A percentile compares a stretch with the other conserved stretches of the same genome.
Evolutionary conservation across 2,113 vertebrate genomes (phyloP).

Genomic region (Scopus umbretta): DNA sequence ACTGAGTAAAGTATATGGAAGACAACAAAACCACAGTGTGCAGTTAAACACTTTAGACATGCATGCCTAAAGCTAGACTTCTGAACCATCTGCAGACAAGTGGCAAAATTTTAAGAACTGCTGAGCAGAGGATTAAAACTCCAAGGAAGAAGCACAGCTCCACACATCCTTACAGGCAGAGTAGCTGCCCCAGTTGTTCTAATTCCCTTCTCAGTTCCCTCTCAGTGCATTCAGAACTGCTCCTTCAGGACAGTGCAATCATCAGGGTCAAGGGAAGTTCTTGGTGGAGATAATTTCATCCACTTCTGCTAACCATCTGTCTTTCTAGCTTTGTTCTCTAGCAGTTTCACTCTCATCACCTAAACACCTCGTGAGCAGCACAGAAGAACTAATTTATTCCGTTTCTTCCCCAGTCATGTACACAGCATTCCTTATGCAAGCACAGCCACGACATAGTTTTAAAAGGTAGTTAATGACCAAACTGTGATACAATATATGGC

Average conservation of each 20-base stretch:
- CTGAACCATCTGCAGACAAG: background rate
- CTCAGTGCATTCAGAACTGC: background rate
- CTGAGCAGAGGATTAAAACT: background rate
- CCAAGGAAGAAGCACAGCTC: background rate
- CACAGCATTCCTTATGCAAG: background rate
- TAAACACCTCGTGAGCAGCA: background rate
- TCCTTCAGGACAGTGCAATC: background rate
- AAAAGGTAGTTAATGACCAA: background rate
- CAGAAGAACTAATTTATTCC: background rate
- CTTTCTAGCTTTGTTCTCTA: background rate
- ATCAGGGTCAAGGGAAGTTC: background rate
- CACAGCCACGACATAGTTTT: background rate
- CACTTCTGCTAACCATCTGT: background rate
- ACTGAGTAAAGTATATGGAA: background rate
- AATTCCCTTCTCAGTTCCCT: background rate
- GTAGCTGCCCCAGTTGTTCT: background rate
- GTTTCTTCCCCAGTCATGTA: background rate
- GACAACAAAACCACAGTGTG: background rate
- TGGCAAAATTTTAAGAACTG: background rate
- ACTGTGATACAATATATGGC: background rate
- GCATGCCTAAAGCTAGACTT: background rate
- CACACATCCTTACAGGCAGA: background rate
- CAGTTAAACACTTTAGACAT: background rate
- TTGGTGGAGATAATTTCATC: background rate
- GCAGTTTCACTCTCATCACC: background rate